A percentile compares a stretch with the other conserved stretches of the same genome.
These are phyloP conservation scores for Litoditis marina DNA, from an alignment of 2,888 invertebrate genomes.

Conservation along the genomic window DNA sequence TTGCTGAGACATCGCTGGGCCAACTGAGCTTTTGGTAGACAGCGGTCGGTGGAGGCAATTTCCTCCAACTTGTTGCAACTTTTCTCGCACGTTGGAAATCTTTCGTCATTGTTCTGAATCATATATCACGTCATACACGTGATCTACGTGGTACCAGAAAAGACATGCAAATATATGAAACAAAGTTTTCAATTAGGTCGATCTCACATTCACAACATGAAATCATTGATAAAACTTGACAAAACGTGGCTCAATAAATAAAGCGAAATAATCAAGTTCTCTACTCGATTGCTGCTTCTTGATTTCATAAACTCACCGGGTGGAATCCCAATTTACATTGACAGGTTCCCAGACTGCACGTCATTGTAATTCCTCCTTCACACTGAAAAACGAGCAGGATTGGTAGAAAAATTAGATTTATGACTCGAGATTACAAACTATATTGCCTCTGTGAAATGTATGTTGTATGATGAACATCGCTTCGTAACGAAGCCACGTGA, in stretches of 20 bases:
- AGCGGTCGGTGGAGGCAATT: slow-evolving; percentile 35
- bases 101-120: slow-evolving; percentile 53
- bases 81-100: slow-evolving; percentile 60
- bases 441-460: no score
- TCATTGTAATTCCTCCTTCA: slow-evolving; percentile 61
- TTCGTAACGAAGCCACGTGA: no score
- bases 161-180: no score
- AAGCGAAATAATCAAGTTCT: no score
- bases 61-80: slow-evolving; percentile 38
- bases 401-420: no score
- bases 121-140: background rate
- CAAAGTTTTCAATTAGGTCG: no score
- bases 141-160: no score
- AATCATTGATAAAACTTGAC: background rate
- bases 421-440: no score
- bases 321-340: slow-evolving; percentile 56
- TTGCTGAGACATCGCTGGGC: slow-evolving; percentile 43
- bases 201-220: no score
- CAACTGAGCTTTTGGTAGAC: slow-evolving; percentile 30
- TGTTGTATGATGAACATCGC: no score
- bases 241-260: no score
- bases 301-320: slow-evolving; percentile 41
- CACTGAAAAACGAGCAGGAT: slow-evolving; percentile 56
- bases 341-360: slow-evolving; percentile 52
- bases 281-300: no score